phyloP scores from a whole-genome alignment of 30 jellyfish, hydroid and myxozoan species.

The Turritopsis rubra region DNA sequence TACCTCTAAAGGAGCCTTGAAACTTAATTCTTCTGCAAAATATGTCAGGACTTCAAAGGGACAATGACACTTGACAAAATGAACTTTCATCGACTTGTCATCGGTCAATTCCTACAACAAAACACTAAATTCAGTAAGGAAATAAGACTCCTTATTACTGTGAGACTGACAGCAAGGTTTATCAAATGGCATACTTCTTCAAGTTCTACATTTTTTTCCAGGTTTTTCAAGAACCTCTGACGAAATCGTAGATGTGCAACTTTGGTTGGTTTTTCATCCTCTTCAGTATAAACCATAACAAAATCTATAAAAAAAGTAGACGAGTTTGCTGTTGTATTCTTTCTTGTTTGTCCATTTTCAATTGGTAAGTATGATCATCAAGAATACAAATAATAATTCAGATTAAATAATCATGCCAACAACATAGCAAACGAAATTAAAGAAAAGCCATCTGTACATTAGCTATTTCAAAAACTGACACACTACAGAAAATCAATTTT shows the following conservation, averaged over 20 bases:
- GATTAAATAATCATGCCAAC: too few species aligned
- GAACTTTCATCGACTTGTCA: conserved; percentile 72
- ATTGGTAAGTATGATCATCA: too few species aligned
- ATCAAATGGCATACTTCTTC: conserved; percentile 64
- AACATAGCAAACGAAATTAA: too few species aligned
- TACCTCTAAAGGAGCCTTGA: conserved; percentile 95
- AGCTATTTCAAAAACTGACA: too few species aligned
- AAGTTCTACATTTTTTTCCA: conserved; percentile 59
- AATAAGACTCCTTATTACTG: too few species aligned
- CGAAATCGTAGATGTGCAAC: conserved; percentile 63
- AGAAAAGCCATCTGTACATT: too few species aligned
- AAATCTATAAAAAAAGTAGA: conserved; percentile 50
- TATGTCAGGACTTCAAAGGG: conserved; percentile 81
- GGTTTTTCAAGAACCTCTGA: conserved; percentile 62
- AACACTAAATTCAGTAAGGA: too few species aligned
- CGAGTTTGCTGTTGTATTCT: too few species aligned
- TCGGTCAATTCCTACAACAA: conserved; percentile 68
- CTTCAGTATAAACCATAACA: conserved; percentile 84
- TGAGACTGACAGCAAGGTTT: too few species aligned
- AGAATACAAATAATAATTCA: too few species aligned
- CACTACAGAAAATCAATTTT: too few species aligned
- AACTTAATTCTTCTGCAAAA: conserved; percentile 91
- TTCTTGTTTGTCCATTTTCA: too few species aligned
- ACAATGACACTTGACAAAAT: conserved; percentile 93
- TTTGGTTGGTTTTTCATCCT: conserved; percentile 53